phyloP scores from a whole-genome alignment of 2,888 invertebrate genomes.

The Xanthia togata region DNA sequence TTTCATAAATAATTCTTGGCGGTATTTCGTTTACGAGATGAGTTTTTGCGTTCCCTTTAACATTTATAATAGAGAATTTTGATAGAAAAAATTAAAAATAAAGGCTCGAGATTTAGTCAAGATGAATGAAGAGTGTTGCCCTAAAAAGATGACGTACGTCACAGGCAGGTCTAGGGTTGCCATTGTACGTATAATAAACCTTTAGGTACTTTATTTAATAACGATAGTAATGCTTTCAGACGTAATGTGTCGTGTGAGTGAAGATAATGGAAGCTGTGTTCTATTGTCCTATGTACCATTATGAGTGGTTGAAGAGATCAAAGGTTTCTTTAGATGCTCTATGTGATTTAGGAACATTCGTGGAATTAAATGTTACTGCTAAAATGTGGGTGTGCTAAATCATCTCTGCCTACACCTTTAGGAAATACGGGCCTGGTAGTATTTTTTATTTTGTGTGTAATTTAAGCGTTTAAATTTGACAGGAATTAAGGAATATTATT shows the following conservation, averaged over 20 bases:
- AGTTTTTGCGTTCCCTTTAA: conserved; percentile 26
- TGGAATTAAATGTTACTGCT: not conserved
- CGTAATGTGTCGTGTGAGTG: conserved; percentile 31
- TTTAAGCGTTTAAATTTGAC: not conserved
- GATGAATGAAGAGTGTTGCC: conserved; percentile 60
- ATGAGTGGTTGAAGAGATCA: conserved; percentile 17
- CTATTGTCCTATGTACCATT: conserved; percentile 1
- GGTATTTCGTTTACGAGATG: conserved; percentile 15
- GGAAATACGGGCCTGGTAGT: not conserved
- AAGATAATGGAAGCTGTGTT: conserved; percentile 35
- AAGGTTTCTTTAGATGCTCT: not conserved
- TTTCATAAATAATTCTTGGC: not conserved
- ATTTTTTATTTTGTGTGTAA: not conserved
- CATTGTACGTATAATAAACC: conserved; percentile 43
- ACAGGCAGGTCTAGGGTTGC: conserved; percentile 30
- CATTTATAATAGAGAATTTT: conserved; percentile 35
- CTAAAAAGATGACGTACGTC: conserved; percentile 63
- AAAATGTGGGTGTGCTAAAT: not conserved
- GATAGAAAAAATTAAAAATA: conserved; percentile 44
- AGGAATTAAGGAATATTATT: not conserved
- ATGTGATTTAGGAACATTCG: not conserved
- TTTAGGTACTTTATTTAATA: conserved; percentile 57
- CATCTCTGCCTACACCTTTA: not conserved
- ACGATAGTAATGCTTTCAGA: conserved; percentile 39
- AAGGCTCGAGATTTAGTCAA: conserved; percentile 48